phyloP scores from a whole-genome alignment of 2,888 invertebrate genomes.

The Drosophila cracens region DNA sequence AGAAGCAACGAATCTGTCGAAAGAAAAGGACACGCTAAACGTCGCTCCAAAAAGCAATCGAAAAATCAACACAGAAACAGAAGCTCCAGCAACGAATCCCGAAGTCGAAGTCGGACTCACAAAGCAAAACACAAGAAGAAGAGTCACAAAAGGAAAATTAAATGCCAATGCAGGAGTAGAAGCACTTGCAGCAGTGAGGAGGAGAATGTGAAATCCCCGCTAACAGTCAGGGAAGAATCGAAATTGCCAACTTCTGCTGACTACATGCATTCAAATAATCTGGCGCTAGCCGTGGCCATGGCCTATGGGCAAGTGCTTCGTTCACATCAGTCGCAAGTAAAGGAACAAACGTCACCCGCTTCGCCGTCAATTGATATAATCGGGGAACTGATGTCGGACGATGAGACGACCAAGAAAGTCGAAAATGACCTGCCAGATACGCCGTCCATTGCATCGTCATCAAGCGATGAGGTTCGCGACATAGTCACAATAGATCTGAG shows the following conservation, averaged over 20 bases:
- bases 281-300: constrained; percentile 59
- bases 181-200: constrained; percentile 11
- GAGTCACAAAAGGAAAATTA: constrained; percentile 25
- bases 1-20: constrained; percentile 4
- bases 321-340: constrained; percentile 4
- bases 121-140: constrained; percentile 42
- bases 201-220: background rate
- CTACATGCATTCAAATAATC: constrained; percentile 39
- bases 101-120: constrained; percentile 12
- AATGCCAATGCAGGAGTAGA: constrained; percentile 9
- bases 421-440: background rate
- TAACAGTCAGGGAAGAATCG: background rate
- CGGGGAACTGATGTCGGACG: constrained; percentile 62
- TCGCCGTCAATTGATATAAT: constrained; percentile 54
- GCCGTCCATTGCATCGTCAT: constrained; percentile 38
- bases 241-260: constrained; percentile 1
- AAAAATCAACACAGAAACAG: constrained; percentile 25
- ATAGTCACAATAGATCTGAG: constrained; percentile 70
- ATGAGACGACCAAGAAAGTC: constrained; percentile 21
- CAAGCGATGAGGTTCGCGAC: constrained; percentile 40
- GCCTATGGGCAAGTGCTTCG: constrained; percentile 60
- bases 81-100: constrained; percentile 30
- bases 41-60: constrained; percentile 14
- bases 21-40: constrained; percentile 7
- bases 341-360: background rate